Evolutionary conservation across 2,113 vertebrate genomes (phyloP).

Genomic region (Numenius arquata): DNA sequence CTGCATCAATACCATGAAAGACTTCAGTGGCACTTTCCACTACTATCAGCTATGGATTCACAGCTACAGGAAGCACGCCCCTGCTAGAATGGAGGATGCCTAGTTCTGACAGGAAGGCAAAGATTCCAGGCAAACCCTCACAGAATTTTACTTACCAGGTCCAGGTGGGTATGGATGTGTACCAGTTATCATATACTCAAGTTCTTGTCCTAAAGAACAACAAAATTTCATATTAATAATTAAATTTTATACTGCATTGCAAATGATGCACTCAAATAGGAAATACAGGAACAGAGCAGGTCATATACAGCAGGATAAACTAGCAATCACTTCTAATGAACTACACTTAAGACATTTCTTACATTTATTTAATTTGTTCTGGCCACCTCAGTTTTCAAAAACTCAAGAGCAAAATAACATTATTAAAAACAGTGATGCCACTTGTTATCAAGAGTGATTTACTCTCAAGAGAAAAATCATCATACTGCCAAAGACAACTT

Average conservation of each 20-base stretch:
- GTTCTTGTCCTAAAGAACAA: conserved; percentile 77
- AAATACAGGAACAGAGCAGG: neutral
- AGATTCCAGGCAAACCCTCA: neutral
- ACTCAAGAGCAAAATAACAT: neutral
- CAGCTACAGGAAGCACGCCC: neutral
- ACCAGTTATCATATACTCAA: conserved; percentile 94
- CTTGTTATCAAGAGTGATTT: neutral
- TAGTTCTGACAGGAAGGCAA: neutral
- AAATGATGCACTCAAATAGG: neutral
- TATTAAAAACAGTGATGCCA: neutral
- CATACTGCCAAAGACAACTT: neutral
- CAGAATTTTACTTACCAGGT: conserved; percentile 79
- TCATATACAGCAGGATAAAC: neutral
- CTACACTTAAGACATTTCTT: neutral
- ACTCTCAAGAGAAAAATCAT: neutral
- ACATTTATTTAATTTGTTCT: neutral
- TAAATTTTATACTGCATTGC: neutral
- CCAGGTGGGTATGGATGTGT: conserved; percentile 96
- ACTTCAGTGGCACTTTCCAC: neutral
- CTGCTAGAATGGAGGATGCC: neutral
- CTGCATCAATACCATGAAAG: neutral
- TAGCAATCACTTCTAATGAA: neutral
- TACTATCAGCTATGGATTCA: neutral
- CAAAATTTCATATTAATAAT: neutral
- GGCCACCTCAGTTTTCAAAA: neutral